phyloP scores from a whole-genome alignment of 2,797 vertebrate species.

The Phaenicophaeus curvirostris region DNA sequence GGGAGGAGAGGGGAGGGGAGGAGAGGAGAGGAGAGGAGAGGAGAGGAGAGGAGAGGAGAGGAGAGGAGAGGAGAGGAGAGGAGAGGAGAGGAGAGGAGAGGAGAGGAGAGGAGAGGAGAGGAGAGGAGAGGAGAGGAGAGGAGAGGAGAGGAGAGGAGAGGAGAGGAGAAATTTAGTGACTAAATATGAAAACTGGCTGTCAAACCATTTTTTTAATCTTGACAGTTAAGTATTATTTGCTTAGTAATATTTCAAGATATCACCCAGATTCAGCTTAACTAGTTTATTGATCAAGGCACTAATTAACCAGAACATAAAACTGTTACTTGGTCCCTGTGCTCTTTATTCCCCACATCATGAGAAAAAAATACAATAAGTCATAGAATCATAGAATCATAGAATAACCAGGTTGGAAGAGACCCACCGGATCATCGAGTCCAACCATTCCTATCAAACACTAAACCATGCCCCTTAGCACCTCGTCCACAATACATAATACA shows the following conservation, averaged over 20 bases:
- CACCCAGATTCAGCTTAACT: not conserved
- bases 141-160: not conserved
- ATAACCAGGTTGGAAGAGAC: too few species aligned
- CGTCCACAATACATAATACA: too few species aligned
- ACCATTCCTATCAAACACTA: too few species aligned
- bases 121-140: not conserved
- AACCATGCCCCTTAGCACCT: too few species aligned
- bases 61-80: too few species aligned
- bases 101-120: too few species aligned
- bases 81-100: too few species aligned
- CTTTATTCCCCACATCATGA: not conserved
- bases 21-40: too few species aligned
- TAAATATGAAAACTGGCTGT: not conserved
- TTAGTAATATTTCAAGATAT: not conserved
- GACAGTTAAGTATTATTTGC: not conserved
- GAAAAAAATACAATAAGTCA: too few species aligned
- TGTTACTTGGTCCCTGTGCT: not conserved
- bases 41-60: not conserved
- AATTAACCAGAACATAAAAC: not conserved
- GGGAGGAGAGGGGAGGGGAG: too few species aligned
- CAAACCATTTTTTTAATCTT: not conserved
- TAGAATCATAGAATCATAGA: too few species aligned
- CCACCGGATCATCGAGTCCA: too few species aligned
- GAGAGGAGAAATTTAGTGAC: not conserved
- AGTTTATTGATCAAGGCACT: not conserved